Evolutionary conservation across 2,888 invertebrate species (phyloP), one percentile per base, ranked within the genome.

Genomic region (Mesochorus sp.): DNA sequence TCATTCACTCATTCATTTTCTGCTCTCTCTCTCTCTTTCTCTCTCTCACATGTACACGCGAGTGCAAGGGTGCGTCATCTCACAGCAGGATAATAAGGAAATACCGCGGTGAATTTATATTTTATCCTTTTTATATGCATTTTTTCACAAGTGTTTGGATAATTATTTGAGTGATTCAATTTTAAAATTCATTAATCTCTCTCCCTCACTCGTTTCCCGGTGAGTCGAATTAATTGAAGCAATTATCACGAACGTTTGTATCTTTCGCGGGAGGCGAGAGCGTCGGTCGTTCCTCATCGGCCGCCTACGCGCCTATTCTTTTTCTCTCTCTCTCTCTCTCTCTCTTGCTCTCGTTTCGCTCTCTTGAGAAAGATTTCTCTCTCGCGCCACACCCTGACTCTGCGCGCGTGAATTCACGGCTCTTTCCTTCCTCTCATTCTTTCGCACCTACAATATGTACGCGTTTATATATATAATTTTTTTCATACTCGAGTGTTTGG

Each of bases 221-320:
- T 57, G 47, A 31, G 51, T 61, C 42, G 44, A 74, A 74, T 74
- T 67, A 74, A 74, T 68, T 8, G 67, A 53, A 51, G 67, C 74
- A 74, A 74, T 74, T 67, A 67, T 10, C 26, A 39, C 28, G 57
- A 21, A 49, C 44, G 61, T 59, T 67, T 51, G 24, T 49, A 61
- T 68, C 44, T 68, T 42, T 59, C 57, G 42, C 51, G 34, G 42
- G 44, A 53, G 61, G 44, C 42, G 21, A 55, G 19, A 70, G 37
- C 61, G 68, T 67, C 42, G 66, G 49, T 68, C 61, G 61, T 61
- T 55, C 61, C 37, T 68, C 61, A 53, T 62, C 53, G 76, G 53
- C 78, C 76, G 71, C 80, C 81, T 67, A 81, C 80, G 75, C 79
- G 62, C 59, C 57, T 70, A 64, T 72, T 62, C 61, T 44, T 71